phyloP scores from a whole-genome alignment of 2,797 vertebrate genomes.

The Urophycis tenuis region DNA sequence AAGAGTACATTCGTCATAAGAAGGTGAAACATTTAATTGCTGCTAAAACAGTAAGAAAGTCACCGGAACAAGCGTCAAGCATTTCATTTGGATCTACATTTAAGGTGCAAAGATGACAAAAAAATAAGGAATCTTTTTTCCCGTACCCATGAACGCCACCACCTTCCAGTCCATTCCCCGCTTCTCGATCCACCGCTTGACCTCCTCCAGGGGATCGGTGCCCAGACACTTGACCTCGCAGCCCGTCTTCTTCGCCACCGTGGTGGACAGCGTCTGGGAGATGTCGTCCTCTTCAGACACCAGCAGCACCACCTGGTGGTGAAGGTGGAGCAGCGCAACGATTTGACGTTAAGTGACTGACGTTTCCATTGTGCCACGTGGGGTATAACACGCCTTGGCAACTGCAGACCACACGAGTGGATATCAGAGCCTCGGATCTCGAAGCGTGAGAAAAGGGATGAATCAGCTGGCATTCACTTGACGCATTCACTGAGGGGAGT shows the following conservation, averaged over 20 bases:
- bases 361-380: background rate
- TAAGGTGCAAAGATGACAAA: background rate
- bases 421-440: too few species aligned
- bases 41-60: too few species aligned
- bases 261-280: conserved; percentile 54
- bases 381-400: too few species aligned
- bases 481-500: too few species aligned
- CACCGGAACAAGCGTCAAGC: too few species aligned
- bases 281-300: conserved; percentile 68
- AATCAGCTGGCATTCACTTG: too few species aligned
- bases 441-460: too few species aligned
- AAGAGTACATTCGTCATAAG: too few species aligned
- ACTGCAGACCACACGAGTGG: too few species aligned
- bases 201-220: conserved; percentile 57
- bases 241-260: conserved; percentile 50
- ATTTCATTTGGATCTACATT: background rate
- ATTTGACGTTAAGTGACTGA: background rate
- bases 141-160: conserved; percentile 86
- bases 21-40: too few species aligned
- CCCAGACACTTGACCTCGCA: conserved; percentile 61
- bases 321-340: background rate
- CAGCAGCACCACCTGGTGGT: conserved; percentile 77
- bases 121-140: conserved; percentile 8
- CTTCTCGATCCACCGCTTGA: conserved; percentile 63
- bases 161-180: conserved; percentile 78